Evolutionary conservation across 2,113 vertebrate genomes (phyloP), one percentile per base, ranked within the genome.

Genomic region (Alaudala cheleensis): DNA sequence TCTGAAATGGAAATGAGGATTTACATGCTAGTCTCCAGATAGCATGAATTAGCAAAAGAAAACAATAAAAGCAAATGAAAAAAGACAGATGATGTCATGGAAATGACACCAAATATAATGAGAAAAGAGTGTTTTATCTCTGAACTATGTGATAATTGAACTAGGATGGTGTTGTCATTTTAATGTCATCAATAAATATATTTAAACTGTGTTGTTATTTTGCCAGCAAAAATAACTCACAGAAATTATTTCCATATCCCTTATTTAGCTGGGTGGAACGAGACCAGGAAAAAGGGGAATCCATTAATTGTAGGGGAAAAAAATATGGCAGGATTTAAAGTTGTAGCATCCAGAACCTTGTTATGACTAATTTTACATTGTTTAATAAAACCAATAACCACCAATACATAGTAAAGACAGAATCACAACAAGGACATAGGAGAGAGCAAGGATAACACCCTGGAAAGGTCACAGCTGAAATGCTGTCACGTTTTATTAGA

Each of bases 401-500:
- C 26, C 62, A 80, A 80, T 64, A 94, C 88, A 96, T 34, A 89
- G 51, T 51, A 88, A 88, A 80, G 91, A 77, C 64, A 92, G 78
- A 94, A 78, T 92, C 77, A 94, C 93, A 90, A 88, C 21, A 18
- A 93, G 76, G 37, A 93, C 45, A 47, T 73, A 94, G 73, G 54
- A 86, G 71, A 97, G 81, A 96, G 87, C 79, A 92, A 83, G 81
- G 58, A 90, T 67, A 94, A 94, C 94, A 70, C 86, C 81, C 58
- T 81, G 91, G 86, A 73, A 95, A 95, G 91, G 73, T 82, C 90
- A 96, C 85, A 61, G 95, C 95, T 97, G 97, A 94, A 96, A 95
- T 95, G 92, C 98, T 98, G 96, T 97, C 97, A 97, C 3, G 57
- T 97, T 97, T 96, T 97, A 97, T 94, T 93, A 95, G 97, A 98